These are phyloP conservation scores for Mesorhabditis spiculigera DNA, from an alignment of 2,888 invertebrate genomes.

Conservation along the genomic window DNA sequence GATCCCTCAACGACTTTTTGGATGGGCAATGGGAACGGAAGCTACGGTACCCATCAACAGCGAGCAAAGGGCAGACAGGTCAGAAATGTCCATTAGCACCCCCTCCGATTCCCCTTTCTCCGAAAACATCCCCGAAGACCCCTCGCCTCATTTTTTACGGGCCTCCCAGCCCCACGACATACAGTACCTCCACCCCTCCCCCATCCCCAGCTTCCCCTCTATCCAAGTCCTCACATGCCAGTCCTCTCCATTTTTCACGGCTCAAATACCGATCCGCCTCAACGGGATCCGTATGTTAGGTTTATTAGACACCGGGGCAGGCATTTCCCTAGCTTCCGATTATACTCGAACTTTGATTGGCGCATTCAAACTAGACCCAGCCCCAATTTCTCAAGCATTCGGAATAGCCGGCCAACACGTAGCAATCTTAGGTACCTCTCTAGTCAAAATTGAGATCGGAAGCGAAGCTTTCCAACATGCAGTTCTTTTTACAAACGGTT, in stretches of 20 bases:
- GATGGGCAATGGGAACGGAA: too few relatives aligned
- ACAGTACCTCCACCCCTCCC: too few relatives aligned
- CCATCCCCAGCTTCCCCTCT: too few relatives aligned
- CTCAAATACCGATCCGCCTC: constrained; percentile 10
- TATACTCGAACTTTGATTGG: not conserved
- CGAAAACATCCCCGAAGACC: too few relatives aligned
- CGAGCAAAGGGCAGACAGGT: too few relatives aligned
- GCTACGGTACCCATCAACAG: too few relatives aligned
- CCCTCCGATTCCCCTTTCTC: too few relatives aligned
- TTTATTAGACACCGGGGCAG: constrained; percentile 14
- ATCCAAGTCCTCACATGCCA: too few relatives aligned
- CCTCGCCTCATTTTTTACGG: too few relatives aligned
- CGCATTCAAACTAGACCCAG: not conserved
- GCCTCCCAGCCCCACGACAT: too few relatives aligned
- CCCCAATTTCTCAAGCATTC: not conserved
- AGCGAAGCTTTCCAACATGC: not conserved
- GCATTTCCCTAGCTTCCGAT: constrained; percentile 5
- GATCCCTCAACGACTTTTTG: too few relatives aligned
- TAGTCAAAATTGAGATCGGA: constrained; percentile 10
- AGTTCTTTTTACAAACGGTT: not conserved
- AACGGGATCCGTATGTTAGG: constrained; percentile 12
- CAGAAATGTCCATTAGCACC: too few relatives aligned
- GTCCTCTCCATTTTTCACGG: constrained; percentile 10
- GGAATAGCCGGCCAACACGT: constrained; percentile 11
- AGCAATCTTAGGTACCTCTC: constrained; percentile 7